Evolutionary conservation across 1,140 invertebrate genomes (phyloP).

Genomic region (Papilio xuthus): DNA sequence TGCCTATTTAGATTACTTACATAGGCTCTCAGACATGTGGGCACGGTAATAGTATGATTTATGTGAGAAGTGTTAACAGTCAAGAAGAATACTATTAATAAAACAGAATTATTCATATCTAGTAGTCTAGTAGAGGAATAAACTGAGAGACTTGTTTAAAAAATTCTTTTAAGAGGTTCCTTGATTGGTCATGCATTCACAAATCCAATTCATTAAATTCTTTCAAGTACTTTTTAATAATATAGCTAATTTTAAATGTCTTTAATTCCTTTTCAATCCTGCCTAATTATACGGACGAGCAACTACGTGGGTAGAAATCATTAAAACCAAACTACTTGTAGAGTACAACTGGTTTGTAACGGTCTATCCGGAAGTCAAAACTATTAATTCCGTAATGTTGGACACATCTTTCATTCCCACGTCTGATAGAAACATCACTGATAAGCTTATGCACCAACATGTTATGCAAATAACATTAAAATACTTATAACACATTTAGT

Average conservation of each 20-base stretch:
- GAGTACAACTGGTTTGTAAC: conserved; percentile 11
- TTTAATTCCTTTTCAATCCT: background rate
- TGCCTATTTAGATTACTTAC: conserved; percentile 26
- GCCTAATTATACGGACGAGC: background rate
- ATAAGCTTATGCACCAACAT: conserved; percentile 4
- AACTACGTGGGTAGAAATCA: background rate
- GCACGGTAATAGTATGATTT: background rate
- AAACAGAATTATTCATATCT: no score
- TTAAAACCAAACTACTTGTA: background rate
- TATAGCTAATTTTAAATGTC: background rate
- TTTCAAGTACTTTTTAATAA: no score
- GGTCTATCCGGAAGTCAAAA: conserved; percentile 21
- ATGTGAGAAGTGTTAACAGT: background rate
- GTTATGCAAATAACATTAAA: background rate
- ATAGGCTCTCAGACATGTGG: conserved; percentile 28
- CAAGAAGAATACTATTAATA: background rate
- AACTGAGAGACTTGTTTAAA: no score
- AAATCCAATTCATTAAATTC: background rate
- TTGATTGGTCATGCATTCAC: no score
- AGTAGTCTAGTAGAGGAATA: no score
- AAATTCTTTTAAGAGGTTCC: no score
- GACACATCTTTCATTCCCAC: conserved; percentile 9
- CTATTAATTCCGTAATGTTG: conserved; percentile 1
- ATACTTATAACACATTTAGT: background rate
- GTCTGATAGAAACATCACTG: background rate